phyloP scores from a whole-genome alignment of 2,888 invertebrate genomes.

The Cecidostiba fungosa region DNA sequence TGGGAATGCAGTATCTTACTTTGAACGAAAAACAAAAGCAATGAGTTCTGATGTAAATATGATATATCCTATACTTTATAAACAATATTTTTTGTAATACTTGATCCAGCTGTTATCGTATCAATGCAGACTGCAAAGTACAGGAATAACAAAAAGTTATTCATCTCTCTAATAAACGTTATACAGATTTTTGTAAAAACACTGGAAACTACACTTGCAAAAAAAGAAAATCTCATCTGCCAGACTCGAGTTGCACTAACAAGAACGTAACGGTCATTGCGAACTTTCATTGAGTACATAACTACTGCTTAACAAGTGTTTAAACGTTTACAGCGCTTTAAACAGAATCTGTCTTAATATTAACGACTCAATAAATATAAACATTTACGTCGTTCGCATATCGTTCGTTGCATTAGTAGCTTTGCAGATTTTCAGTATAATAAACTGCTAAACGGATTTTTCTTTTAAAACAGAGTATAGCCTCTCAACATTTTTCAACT shows the following conservation, averaged over 20 bases:
- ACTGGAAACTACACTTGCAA: background rate
- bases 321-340: background rate
- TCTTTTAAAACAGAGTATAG: too few relatives aligned
- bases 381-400: background rate
- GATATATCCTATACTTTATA: too few relatives aligned
- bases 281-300: background rate
- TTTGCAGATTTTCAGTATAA: background rate
- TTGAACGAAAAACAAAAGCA: slow-evolving; percentile 23
- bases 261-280: background rate
- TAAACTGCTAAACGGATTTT: too few relatives aligned
- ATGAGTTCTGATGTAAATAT: background rate
- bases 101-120: background rate
- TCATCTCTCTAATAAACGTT: background rate
- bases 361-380: slow-evolving; percentile 10
- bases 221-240: background rate
- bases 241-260: background rate
- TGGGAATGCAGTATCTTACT: slow-evolving; percentile 44
- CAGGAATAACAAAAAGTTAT: background rate
- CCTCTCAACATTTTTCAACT: too few relatives aligned
- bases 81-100: background rate
- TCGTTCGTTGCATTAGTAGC: too few relatives aligned
- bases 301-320: background rate
- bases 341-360: background rate
- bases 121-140: background rate
- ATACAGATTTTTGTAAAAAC: background rate